Evolutionary conservation across 2,797 vertebrate genomes (phyloP).

Genomic region (Eutrigla gurnardus): DNA sequence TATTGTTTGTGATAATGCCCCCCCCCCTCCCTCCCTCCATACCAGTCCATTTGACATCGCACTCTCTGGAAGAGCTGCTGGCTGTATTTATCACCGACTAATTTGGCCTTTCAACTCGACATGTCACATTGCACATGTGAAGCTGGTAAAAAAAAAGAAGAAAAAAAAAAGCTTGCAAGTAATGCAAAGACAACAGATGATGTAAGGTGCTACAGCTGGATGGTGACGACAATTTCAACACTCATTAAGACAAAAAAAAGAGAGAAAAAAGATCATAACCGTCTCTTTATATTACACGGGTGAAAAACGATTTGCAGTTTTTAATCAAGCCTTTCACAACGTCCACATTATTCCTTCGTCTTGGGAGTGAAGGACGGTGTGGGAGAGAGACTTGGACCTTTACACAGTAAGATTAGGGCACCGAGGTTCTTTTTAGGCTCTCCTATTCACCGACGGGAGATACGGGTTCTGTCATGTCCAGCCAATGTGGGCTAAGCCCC

Average conservation of each 20-base stretch:
- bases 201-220: constrained; percentile 27
- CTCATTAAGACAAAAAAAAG: neutral
- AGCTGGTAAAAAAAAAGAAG: constrained; percentile 9
- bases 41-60: constrained; percentile 65
- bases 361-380: constrained; percentile 13
- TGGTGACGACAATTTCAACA: constrained; percentile 23
- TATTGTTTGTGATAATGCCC: constrained; percentile 77
- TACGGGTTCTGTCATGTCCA: constrained; percentile 32
- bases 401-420: constrained; percentile 20
- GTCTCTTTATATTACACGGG: constrained; percentile 44
- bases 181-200: constrained; percentile 42
- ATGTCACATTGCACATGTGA: constrained; percentile 47
- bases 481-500: constrained; percentile 35
- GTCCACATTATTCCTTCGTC: constrained; percentile 36
- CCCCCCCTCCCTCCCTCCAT: constrained; percentile 11
- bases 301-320: constrained; percentile 63
- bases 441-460: constrained; percentile 26
- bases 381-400: constrained; percentile 4
- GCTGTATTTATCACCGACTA: constrained; percentile 54
- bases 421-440: constrained; percentile 13
- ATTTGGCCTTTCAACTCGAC: constrained; percentile 57
- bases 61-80: constrained; percentile 54
- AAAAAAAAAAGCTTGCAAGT: constrained; percentile 30
- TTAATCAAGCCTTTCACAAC: constrained; percentile 71
- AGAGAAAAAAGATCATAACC: constrained; percentile 47